phyloP scores from a whole-genome alignment of 2,888 invertebrate genomes.

The Tromatobia lineatoria region DNA sequence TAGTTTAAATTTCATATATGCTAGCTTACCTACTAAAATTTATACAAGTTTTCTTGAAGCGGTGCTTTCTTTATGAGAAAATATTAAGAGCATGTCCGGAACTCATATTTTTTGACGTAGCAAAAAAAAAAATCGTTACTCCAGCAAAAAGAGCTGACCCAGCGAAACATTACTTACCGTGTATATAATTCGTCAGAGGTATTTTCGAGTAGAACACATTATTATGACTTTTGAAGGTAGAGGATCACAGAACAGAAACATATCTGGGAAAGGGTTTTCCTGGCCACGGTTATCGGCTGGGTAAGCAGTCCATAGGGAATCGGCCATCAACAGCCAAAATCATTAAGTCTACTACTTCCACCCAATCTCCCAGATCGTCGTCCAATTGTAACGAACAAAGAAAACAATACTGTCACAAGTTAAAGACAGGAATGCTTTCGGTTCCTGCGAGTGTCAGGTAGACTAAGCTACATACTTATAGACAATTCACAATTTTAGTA shows the following conservation, averaged over 20 bases:
- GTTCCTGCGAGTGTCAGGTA: slow-evolving; percentile 60
- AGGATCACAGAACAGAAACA: slow-evolving; percentile 79
- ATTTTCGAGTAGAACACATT: too few species aligned
- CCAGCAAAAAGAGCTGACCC: too few species aligned
- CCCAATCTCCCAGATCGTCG: slow-evolving; percentile 45
- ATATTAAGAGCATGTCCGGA: too few species aligned
- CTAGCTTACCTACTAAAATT: too few species aligned
- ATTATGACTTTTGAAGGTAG: slow-evolving; percentile 73
- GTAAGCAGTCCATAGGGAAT: slow-evolving; percentile 69
- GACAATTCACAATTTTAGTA: not conserved
- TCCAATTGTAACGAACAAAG: slow-evolving; percentile 27
- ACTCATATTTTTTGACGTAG: too few species aligned
- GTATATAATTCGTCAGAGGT: too few species aligned
- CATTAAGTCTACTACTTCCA: slow-evolving; percentile 33
- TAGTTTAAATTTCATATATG: too few species aligned
- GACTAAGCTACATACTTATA: not conserved
- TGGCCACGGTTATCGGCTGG: slow-evolving; percentile 81
- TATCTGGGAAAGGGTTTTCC: slow-evolving; percentile 76
- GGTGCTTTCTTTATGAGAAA: too few species aligned
- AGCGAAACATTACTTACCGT: too few species aligned
- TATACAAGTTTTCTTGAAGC: too few species aligned
- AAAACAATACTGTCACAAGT: slow-evolving; percentile 55
- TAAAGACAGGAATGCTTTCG: slow-evolving; percentile 52
- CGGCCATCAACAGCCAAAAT: slow-evolving; percentile 18
- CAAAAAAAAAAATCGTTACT: too few species aligned